These are phyloP conservation scores for Spinibarbus caldwelli DNA, from an alignment of 2,797 vertebrate species.

Conservation along the genomic window DNA sequence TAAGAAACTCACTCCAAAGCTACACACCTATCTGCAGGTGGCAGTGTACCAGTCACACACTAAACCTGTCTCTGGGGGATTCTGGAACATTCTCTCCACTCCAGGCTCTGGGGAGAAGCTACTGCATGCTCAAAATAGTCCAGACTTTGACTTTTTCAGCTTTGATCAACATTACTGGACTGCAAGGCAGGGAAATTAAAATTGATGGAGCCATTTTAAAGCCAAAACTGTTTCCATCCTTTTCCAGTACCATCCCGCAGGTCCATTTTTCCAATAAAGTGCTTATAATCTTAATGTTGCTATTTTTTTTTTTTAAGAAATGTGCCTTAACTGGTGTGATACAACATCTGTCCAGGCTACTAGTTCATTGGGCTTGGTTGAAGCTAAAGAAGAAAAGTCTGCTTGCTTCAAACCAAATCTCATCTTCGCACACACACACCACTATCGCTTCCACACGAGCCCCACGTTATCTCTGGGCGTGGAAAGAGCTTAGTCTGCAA, in stretches of 20 bases:
- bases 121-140: conserved; percentile 36
- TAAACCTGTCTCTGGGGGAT: conserved; percentile 40
- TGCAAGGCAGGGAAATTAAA: conserved; percentile 24
- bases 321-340: background rate
- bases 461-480: conserved; percentile 40
- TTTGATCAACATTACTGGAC: conserved; percentile 56
- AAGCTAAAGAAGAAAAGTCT: conserved; percentile 22
- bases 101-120: conserved; percentile 18
- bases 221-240: conserved; percentile 26
- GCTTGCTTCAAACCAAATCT: conserved; percentile 38
- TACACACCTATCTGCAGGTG: conserved; percentile 56
- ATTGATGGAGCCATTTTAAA: conserved; percentile 33
- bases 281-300: background rate
- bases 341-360: background rate
- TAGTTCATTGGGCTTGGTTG: conserved; percentile 22
- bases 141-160: conserved; percentile 22
- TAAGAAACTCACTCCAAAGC: conserved; percentile 25
- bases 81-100: conserved; percentile 52
- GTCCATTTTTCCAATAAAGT: background rate
- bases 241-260: background rate
- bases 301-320: background rate
- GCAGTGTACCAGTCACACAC: conserved; percentile 54
- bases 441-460: conserved; percentile 37
- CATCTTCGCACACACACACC: conserved; percentile 35
- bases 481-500: conserved; percentile 55